Base-by-base conservation (phyloP, 2,797 vertebrate species). In the Channallabes apus region DNA sequence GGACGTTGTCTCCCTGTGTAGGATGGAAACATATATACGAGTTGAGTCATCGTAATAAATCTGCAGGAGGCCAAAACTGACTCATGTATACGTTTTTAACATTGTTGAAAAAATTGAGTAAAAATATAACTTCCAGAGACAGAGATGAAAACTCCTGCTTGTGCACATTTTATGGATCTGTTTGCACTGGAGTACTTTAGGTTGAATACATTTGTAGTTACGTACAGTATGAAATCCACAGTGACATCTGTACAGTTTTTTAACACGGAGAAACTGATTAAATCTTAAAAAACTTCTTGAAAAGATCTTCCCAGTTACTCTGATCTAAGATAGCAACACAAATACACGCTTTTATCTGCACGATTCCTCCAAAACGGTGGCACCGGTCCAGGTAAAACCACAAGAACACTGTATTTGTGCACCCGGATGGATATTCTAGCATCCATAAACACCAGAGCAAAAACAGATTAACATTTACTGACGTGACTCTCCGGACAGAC, bases 1-100 rank as follows among this genome's bases (percentile, higher is more conserved):
- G 95, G 73, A 99, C 98, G 0, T 99, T 99, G 90, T 99, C 98
- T 29, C 98, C 98, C 98, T 99, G 93, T 15, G 29, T 83, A 87
- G 62, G 82, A 1, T 1, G 12, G 14, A 27, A 61, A 35, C 20
- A 32, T 69, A 38, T 29, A 35, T 83, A 17, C 38, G 15, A 69
- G 41, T 17, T 59, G 54, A 82, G 38, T 20, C 22, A 38, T 64
- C 6, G 18, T 73, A 5, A n/a, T 27, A 27, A 56, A 54, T 22
- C 51, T 56, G 27, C 51, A 32, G 2, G 3, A 75, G 17, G 3
- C 41, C 18, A 56, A 76, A 76, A 56, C 0, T 2, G 51, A 56
- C 17, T 12, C 27, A 0, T 73, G n/a, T 51, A 14, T 73, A 51
- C 0, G 56, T 76, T 32, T 76, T 56, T 56, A 76, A 22, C 27